A percentile compares a stretch with the other conserved stretches of the same genome.
These are phyloP conservation scores for Azemiops feae DNA, from an alignment of 2,113 vertebrate species.

Conservation along the genomic window DNA sequence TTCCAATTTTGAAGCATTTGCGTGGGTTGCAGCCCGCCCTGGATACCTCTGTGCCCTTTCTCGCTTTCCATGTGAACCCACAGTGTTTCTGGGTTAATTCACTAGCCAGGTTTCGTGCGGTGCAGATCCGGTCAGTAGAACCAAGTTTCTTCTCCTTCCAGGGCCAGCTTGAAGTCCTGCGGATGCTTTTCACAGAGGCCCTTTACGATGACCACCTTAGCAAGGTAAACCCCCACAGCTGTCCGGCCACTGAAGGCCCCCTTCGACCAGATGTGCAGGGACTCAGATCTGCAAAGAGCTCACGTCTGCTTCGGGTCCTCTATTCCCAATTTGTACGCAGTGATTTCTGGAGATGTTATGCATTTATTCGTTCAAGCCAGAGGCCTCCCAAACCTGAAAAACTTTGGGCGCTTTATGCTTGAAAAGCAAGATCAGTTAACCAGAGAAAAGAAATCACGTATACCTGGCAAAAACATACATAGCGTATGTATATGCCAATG, in stretches of 20 bases:
- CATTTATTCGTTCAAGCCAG: no score
- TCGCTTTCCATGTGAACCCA: not conserved
- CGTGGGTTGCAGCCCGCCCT: not conserved
- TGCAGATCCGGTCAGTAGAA: not conserved
- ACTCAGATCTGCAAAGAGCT: no score
- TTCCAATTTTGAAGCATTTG: not conserved
- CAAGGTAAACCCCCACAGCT: slow-evolving; percentile 75
- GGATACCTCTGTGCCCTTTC: not conserved
- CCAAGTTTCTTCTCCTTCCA: slow-evolving; percentile 50
- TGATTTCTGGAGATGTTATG: no score
- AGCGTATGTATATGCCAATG: no score
- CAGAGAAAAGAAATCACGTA: no score
- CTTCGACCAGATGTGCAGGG: no score
- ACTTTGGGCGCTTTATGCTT: no score
- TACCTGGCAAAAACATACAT: no score
- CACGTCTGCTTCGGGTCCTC: no score
- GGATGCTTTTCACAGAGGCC: slow-evolving; percentile 82
- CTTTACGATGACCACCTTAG: slow-evolving; percentile 85
- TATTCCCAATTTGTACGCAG: no score
- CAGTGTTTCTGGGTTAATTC: not conserved
- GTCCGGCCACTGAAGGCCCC: not conserved
- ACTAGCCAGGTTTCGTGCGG: not conserved
- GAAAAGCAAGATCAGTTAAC: no score
- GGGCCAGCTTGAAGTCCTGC: slow-evolving; percentile 88
- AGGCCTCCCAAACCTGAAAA: no score